Conservation (phyloP, 2,113 vertebrate genomes). For the Paradisaea rubra region DNA sequence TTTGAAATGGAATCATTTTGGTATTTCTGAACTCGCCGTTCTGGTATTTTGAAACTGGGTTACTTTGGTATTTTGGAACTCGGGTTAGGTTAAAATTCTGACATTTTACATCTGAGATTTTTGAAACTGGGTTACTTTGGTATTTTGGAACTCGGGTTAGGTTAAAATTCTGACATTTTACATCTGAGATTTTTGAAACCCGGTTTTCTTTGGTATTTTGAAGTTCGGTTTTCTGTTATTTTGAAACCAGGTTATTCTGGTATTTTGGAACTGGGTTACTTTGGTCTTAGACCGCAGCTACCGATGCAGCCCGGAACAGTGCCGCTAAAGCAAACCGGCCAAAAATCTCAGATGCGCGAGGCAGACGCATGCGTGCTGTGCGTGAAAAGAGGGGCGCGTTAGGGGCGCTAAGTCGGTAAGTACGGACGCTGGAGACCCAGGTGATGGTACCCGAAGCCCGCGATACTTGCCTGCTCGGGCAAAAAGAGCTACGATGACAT, state of each 20-base stretch:
- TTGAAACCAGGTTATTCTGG: background rate
- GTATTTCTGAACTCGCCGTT: too few relatives aligned
- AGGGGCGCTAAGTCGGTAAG: background rate
- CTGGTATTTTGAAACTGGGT: background rate
- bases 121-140: background rate
- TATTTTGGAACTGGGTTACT: background rate
- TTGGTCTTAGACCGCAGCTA: background rate
- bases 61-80: too few relatives aligned
- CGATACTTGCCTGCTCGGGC: too few relatives aligned
- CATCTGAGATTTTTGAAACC: background rate
- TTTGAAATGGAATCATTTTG: too few relatives aligned
- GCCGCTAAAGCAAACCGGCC: too few relatives aligned
- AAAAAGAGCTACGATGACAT: background rate
- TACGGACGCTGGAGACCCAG: background rate
- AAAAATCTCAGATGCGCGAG: background rate
- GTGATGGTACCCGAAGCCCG: background rate
- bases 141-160: too few relatives aligned
- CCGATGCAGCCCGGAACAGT: background rate
- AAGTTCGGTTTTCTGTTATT: background rate
- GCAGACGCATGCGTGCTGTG: background rate
- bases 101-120: background rate
- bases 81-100: background rate
- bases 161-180: background rate
- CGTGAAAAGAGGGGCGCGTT: background rate
- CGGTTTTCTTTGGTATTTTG: background rate